phyloP scores from a whole-genome alignment of 2,888 invertebrate genomes.

The Panzeria rudis region DNA sequence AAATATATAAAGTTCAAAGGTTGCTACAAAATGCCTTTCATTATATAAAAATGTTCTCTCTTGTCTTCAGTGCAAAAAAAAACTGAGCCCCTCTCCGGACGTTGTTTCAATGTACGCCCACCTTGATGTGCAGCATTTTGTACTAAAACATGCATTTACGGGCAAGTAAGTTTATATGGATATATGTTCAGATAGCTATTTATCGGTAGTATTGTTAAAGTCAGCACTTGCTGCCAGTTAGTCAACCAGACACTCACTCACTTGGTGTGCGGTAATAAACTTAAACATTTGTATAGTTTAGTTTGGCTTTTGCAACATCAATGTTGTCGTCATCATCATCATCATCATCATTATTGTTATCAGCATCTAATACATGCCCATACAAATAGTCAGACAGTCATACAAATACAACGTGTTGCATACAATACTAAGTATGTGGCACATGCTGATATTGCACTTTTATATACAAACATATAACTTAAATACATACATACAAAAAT shows the following conservation, averaged over 20 bases:
- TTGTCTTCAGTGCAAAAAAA: no score
- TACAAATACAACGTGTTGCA: slow-evolving; percentile 30
- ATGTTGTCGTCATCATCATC: slow-evolving; percentile 22
- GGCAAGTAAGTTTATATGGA: slow-evolving; percentile 28
- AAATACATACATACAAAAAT: neutral
- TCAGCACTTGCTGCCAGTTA: slow-evolving; percentile 59
- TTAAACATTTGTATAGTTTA: slow-evolving; percentile 51
- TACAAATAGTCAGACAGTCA: slow-evolving; percentile 40
- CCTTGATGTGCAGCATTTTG: neutral
- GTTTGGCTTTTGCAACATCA: slow-evolving; percentile 24
- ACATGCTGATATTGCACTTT: slow-evolving; percentile 59
- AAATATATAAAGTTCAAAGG: no score
- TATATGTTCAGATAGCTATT: slow-evolving; percentile 31
- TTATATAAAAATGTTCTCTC: no score
- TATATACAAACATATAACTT: neutral
- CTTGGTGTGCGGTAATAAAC: slow-evolving; percentile 68
- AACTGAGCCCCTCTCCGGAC: neutral
- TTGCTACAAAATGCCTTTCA: no score
- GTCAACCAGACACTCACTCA: slow-evolving; percentile 39
- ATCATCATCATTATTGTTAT: slow-evolving; percentile 41
- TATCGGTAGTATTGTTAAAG: slow-evolving; percentile 48
- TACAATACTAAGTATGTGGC: slow-evolving; percentile 34
- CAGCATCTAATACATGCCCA: slow-evolving; percentile 60
- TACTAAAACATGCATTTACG: slow-evolving; percentile 29
- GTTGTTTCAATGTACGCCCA: neutral